Conservation (phyloP, 2,797 vertebrate species). For the Enteromius mattozi region DNA sequence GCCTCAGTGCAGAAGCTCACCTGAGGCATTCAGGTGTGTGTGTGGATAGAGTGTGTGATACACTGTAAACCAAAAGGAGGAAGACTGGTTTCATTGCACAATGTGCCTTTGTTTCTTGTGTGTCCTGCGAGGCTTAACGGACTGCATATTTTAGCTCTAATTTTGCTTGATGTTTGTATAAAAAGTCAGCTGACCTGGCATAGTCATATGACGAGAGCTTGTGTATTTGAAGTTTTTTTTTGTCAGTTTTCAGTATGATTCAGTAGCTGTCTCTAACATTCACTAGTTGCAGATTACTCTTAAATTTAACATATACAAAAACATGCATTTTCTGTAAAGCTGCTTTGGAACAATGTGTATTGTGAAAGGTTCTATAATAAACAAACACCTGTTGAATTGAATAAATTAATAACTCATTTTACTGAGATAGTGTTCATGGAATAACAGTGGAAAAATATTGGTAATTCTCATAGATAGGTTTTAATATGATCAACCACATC, state of each 20-base stretch:
- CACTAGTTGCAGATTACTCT: background rate
- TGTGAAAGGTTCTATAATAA: background rate
- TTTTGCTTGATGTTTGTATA: slow-evolving; percentile 44
- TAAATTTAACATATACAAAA: background rate
- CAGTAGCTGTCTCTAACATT: background rate
- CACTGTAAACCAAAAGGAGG: slow-evolving; percentile 19
- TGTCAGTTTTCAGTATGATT: background rate
- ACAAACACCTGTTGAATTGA: background rate
- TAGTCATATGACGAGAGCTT: slow-evolving; percentile 22
- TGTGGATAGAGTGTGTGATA: slow-evolving; percentile 11
- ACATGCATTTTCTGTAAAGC: background rate
- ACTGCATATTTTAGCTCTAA: slow-evolving; percentile 35
- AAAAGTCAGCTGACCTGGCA: slow-evolving; percentile 42
- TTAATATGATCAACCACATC: background rate
- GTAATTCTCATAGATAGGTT: background rate
- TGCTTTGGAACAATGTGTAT: background rate
- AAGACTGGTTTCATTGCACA: slow-evolving; percentile 18
- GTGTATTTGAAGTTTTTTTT: background rate
- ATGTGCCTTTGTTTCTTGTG: slow-evolving; percentile 36
- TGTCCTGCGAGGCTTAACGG: slow-evolving; percentile 24
- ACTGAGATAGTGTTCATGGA: background rate
- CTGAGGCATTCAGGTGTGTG: slow-evolving; percentile 49
- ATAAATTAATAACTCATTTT: background rate
- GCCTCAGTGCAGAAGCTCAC: slow-evolving; percentile 47
- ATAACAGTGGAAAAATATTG: background rate